Base-by-base conservation (phyloP, 2,888 invertebrate genomes). In the Drosophila flavopinicola region DNA sequence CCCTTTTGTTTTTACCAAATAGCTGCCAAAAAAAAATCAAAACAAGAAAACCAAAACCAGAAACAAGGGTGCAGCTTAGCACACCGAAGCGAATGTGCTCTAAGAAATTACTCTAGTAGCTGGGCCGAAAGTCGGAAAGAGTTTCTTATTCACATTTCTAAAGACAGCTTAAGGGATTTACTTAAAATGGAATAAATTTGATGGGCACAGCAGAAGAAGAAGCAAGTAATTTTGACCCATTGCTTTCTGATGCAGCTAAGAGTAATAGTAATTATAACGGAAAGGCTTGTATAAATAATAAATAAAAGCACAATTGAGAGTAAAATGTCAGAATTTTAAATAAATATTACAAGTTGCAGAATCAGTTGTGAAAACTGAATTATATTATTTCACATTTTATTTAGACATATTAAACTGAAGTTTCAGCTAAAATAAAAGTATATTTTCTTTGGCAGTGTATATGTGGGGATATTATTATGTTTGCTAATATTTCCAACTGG, bases 401-500 rank as follows among this genome's bases (percentile, higher is more conserved):
- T n/a, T n/a, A n/a, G n/a, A n/a, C n/a, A n/a, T n/a, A n/a, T n/a
- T n/a, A n/a, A n/a, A n/a, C n/a, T n/a, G n/a, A n/a, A n/a, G n/a
- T 10, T 25, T 25, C 5, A 10, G 9, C 3, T 1, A 44, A 17
- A 37, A 20, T 56, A 30, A 33, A n/a, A 47, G 42, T 29, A 61
- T 29, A 47, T 47, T 48, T 27, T 9, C 5, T 5, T 7, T 32
- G 5, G 9, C 5, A 75, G 75, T 17, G 72, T 63, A 69, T 41
- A 52, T 17, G 25, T 47, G 38, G 56, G 51, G 49, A 72, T 63
- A 78, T 71, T 67, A 73, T 78, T 74, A 74, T 56, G 59, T 71
- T 78, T 74, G 70, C 60, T 75, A 78, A 78, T 80, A 78, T 71
- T 79, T 78, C 76, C 80, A 76, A 53, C 67, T 53, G 53, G 53